These are phyloP conservation scores for Procambarus virginalis DNA, from an alignment of 1,140 invertebrate species.

Conservation along the genomic window DNA sequence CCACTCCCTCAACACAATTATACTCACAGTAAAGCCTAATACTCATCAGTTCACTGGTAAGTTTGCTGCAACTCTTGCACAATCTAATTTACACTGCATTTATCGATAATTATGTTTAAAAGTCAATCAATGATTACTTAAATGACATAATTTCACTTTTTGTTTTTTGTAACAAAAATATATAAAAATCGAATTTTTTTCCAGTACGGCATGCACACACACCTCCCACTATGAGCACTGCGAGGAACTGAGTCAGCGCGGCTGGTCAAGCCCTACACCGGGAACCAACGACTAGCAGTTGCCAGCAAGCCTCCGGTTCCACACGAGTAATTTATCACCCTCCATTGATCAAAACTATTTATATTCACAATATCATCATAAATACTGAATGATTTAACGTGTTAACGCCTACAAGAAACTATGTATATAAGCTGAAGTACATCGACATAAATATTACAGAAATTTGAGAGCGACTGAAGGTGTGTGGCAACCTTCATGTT, in stretches of 20 bases:
- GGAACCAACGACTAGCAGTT: conserved; percentile 18
- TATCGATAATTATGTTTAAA: background rate
- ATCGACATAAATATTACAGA: too few species aligned
- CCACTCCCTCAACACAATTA: background rate
- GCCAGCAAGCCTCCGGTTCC: background rate
- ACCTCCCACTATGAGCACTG: conserved; percentile 37
- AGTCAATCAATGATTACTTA: background rate
- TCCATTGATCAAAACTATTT: background rate
- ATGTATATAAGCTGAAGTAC: too few species aligned
- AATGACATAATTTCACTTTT: background rate
- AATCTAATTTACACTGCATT: background rate
- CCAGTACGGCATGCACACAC: background rate
- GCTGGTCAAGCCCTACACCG: conserved; percentile 48
- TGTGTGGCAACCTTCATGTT: background rate
- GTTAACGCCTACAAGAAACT: too few species aligned
- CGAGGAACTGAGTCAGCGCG: conserved; percentile 46
- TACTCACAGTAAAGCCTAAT: background rate
- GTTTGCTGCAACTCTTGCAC: background rate
- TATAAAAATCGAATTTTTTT: background rate
- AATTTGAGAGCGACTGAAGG: too few species aligned
- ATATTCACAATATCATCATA: background rate
- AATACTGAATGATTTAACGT: too few species aligned
- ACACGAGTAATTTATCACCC: background rate
- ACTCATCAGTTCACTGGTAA: background rate
- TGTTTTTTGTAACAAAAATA: background rate